Base-by-base conservation (phyloP, 37 sponge, comb jelly and placozoan species). In the Cliona cf. orientalis region DNA sequence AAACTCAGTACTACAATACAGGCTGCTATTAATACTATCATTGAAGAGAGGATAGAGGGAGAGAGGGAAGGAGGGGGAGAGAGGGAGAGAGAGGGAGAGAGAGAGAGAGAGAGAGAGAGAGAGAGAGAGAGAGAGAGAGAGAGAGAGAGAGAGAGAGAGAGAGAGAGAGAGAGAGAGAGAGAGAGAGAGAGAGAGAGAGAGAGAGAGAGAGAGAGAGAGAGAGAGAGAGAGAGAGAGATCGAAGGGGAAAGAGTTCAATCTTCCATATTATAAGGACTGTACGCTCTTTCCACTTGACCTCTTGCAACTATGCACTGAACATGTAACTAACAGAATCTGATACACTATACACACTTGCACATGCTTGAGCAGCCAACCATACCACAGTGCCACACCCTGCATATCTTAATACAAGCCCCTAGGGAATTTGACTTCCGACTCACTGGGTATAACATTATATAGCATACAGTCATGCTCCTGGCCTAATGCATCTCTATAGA, bases 121-220 rank as follows among this genome's bases (percentile, higher is more conserved):
- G 60, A 74, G 75, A 74, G 75, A 74, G 60, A 74, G 60, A 74
- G 75, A 57, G 75, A 74, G 75, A 74, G 75, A 71, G 46, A 71
- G 46, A 71, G 72, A 41, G 72, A 71, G 72, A 28, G 68, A 67
- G 68, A 67, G 68, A 67, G 39, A 67, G 39, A 67, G 68, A 28
- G 68, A 67, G 68, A 67, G 68, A 67, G 39, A 67, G 53, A 72
- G 72, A 42, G 72, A 72, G 72, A 72, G 72, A 72, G 53, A 72
- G 53, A 46, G 72, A 44, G 72, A 72, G 72, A 72, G 72, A 72
- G 53, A 72, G 53, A 72, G 72, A 44, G 53, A 44, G 53, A 72
- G 31, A 17, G 12, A 42, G 45, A 39, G 77, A 25, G 65, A 57
- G 59, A 34, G 75, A 17, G 72, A 44, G 53, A 45, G 72, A 29